Percentiles rank a stretch among this genome's conserved stretches.
Conservation (phyloP, 2,888 invertebrate species). For the Erannis defoliaria region DNA sequence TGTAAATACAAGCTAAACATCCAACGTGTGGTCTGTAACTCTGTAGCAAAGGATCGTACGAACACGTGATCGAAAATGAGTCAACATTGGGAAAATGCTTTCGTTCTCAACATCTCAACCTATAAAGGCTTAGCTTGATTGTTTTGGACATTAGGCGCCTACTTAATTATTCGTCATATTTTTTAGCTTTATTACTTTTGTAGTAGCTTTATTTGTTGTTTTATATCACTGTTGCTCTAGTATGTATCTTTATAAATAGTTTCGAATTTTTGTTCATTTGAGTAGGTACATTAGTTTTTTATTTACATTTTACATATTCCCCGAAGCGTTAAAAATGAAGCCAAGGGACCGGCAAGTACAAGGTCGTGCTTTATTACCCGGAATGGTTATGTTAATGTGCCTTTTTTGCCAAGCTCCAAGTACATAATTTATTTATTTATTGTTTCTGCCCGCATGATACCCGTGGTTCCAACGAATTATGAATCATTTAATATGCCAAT, state of each 20-base stretch:
- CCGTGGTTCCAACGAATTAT: slow-evolving; percentile 14
- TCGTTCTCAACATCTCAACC: neutral
- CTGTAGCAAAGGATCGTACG: neutral
- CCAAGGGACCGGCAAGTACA: slow-evolving; percentile 40
- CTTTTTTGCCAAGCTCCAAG: slow-evolving; percentile 39
- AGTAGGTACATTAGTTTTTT: slow-evolving; percentile 9
- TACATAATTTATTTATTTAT: slow-evolving; percentile 21
- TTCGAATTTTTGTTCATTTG: no score
- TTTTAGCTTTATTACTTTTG: neutral
- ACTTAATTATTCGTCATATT: neutral
- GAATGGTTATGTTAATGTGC: slow-evolving; percentile 39
- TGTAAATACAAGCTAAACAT: slow-evolving; percentile 5
- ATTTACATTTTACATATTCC: slow-evolving; percentile 30
- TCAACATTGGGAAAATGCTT: neutral
- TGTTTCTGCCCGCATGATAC: slow-evolving; percentile 19
- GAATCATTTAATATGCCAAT: slow-evolving; percentile 23
- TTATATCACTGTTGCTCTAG: neutral
- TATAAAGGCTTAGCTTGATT: neutral
- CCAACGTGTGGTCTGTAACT: slow-evolving; percentile 12
- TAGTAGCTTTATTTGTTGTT: neutral
- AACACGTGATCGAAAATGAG: slow-evolving; percentile 9
- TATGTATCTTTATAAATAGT: neutral
- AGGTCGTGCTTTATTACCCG: slow-evolving; percentile 48
- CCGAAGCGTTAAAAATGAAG: slow-evolving; percentile 44
- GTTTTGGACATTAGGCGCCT: neutral